Percentiles rank a stretch among this genome's conserved stretches.
Conservation (phyloP, 1,140 invertebrate genomes). For the Radopholus similis region DNA sequence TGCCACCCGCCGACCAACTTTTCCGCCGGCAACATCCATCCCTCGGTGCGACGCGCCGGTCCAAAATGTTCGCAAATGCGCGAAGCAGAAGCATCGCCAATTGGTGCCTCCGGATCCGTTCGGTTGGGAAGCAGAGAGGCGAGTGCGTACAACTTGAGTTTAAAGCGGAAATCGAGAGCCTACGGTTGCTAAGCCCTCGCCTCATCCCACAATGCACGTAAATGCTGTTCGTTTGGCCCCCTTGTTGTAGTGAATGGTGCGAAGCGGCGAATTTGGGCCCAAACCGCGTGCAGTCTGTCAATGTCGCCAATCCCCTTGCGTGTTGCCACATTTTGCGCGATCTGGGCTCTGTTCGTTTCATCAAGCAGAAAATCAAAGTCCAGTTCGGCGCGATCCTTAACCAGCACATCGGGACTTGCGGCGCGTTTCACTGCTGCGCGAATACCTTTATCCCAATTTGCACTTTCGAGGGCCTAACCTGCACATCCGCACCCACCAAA, state of each 20-base stretch:
- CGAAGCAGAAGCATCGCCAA: constrained; percentile 40
- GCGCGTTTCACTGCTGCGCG: too few species aligned
- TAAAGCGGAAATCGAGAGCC: too few species aligned
- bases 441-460: too few species aligned
- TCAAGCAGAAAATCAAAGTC: constrained; percentile 54
- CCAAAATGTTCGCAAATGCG: background rate
- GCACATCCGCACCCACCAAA: too few species aligned
- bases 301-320: constrained; percentile 62
- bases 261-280: constrained; percentile 46
- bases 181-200: background rate
- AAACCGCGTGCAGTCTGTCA: constrained; percentile 43
- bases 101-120: constrained; percentile 50
- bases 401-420: too few species aligned
- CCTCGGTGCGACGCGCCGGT: background rate
- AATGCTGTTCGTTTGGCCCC: constrained; percentile 22
- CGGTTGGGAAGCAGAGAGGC: constrained; percentile 60
- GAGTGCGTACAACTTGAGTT: constrained; percentile 38
- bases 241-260: constrained; percentile 13
- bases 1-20: constrained; percentile 48
- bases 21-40: constrained; percentile 17
- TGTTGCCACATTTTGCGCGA: constrained; percentile 58
- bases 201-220: constrained; percentile 24
- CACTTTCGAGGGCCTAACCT: too few species aligned
- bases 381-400: constrained; percentile 48
- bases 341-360: constrained; percentile 48